Base-by-base conservation (phyloP, 2,797 vertebrate species). In the Channa striata region DNA sequence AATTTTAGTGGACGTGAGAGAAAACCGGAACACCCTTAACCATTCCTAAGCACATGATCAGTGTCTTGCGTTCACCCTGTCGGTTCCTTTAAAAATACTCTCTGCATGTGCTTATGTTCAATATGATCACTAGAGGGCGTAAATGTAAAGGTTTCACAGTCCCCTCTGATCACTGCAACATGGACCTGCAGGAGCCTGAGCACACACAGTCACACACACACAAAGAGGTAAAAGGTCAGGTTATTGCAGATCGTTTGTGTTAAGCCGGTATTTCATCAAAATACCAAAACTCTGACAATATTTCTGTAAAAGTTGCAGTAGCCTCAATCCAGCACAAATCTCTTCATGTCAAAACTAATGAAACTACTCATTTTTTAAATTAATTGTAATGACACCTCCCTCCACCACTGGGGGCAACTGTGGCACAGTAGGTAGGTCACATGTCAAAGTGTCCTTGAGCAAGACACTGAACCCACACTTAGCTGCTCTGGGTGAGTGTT, bases 111-210 rank as follows among this genome's bases (percentile, higher is more conserved):
- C 68, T 68, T 66, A 40, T 8, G 21, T 17, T 65, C 1, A 21
- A 11, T 23, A 1, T 34, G 44, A 21, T 78, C 90, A 87, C 83
- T 52, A 83, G 91, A 84, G 81, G 88, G 72, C 77, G 46, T 16
- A 7, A 63, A 11, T 19, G 39, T 40, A 72, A 76, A 89, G 81
- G 16, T 59, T 83, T 89, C 20, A 59, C 0, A 2, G 1, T 11
- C 20, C 8, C 11, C 49, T 39, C 11, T 36, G 34, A 1, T 8
- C 0, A 17, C 1, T 23, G 8, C 8, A 6, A 12, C 5, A 3
- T 11, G 13, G 1, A n/a, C 42, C 19, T 42, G 21, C 36, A 50
- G 36, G 16, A 34, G 21, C 19, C 13, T 33, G 17, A 23, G 34
- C 25, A 37, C 37, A 25, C 34, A 10, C 14, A 39, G 42, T 37